Conservation (phyloP, 2,888 invertebrate genomes). For the Bombylius discolor region DNA sequence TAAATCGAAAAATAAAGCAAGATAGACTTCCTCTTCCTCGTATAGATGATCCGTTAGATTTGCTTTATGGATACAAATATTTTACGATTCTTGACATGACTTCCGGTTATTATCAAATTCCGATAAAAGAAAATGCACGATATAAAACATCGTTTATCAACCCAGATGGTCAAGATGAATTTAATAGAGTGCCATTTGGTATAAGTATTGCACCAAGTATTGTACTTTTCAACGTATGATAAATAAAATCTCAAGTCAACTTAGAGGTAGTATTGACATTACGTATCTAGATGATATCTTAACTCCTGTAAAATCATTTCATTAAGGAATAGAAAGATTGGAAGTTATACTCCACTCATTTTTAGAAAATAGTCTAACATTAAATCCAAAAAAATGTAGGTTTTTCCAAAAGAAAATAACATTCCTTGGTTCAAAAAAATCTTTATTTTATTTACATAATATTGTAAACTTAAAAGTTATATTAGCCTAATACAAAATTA, state of each 20-base stretch:
- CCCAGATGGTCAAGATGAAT: slow-evolving; percentile 22
- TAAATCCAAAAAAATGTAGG: slow-evolving; percentile 11
- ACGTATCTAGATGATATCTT: slow-evolving; percentile 20
- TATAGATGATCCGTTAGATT: slow-evolving; percentile 22
- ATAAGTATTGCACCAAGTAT: slow-evolving; percentile 21
- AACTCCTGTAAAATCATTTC: slow-evolving; percentile 13
- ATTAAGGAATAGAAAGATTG: slow-evolving; percentile 9
- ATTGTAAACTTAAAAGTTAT: too few species aligned
- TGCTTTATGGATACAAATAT: slow-evolving; percentile 15
- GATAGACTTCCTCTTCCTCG: slow-evolving; percentile 23
- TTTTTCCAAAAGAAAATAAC: slow-evolving; percentile 12
- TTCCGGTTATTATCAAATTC: slow-evolving; percentile 14
- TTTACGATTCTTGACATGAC: slow-evolving; percentile 21
- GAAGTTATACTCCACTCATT: not conserved
- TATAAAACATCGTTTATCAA: slow-evolving; percentile 23
- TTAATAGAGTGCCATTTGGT: slow-evolving; percentile 24
- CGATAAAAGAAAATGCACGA: slow-evolving; percentile 19
- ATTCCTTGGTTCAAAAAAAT: slow-evolving; percentile 12
- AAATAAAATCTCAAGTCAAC: not conserved
- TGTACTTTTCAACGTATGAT: slow-evolving; percentile 24
- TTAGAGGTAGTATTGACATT: slow-evolving; percentile 7
- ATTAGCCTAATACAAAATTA: too few species aligned
- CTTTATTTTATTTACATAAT: too few species aligned
- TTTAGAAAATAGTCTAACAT: slow-evolving; percentile 2
- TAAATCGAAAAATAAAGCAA: slow-evolving; percentile 22